Conservation (phyloP, 2,888 invertebrate species). For the Apamea epomidion region DNA sequence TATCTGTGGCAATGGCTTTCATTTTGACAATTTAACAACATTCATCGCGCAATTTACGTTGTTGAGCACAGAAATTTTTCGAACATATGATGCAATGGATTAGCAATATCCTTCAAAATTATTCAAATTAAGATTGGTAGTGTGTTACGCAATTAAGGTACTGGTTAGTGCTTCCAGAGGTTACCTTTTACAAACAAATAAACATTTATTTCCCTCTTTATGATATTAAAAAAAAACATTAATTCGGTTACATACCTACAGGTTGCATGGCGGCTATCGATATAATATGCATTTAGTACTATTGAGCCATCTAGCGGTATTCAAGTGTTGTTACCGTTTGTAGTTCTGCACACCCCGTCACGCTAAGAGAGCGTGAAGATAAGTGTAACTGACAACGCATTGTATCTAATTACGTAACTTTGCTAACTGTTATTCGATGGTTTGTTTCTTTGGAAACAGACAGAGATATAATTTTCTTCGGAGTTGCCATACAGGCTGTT, state of each 20-base stretch:
- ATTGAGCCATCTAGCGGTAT: slow-evolving; percentile 42
- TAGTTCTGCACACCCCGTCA: slow-evolving; percentile 45
- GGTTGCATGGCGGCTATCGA: background rate
- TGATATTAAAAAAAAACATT: background rate
- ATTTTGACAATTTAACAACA: too few relatives aligned
- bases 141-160: too few relatives aligned
- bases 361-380: slow-evolving; percentile 52
- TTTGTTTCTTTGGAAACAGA: slow-evolving; percentile 1
- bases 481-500: background rate
- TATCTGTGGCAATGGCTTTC: too few relatives aligned
- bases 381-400: slow-evolving; percentile 49
- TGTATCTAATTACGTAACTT: slow-evolving; percentile 47
- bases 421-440: slow-evolving; percentile 47
- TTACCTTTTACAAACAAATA: background rate
- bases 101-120: too few relatives aligned
- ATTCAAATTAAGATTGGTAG: too few relatives aligned
- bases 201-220: background rate
- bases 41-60: too few relatives aligned
- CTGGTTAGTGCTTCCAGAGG: too few relatives aligned
- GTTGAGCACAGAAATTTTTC: too few relatives aligned
- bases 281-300: slow-evolving; percentile 14
- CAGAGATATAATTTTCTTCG: background rate
- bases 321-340: slow-evolving; percentile 42
- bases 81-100: too few relatives aligned
- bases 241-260: background rate